Evolutionary conservation across 2,888 invertebrate genomes (phyloP), one percentile per base, ranked within the genome.

Genomic region (Epinotia ramella): DNA sequence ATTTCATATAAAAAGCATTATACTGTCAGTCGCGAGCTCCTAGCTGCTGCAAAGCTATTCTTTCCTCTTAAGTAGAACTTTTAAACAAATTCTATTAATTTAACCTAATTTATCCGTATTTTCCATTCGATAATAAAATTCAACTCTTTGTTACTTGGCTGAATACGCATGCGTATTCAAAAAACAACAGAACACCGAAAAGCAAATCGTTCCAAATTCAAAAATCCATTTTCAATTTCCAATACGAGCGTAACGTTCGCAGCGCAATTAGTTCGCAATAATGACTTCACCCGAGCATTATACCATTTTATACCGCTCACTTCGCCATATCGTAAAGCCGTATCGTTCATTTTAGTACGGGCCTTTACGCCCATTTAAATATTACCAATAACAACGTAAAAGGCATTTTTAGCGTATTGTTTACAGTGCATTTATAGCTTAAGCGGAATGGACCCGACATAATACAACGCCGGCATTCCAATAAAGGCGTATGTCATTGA

Each of bases 191-290:
- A 33, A 33, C 33, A 33, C 7, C 33, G 7, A 7, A 33, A 33
- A 33, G 33, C 33, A 33, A 46, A 46, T 46, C 13, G 46, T 53
- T 49, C 28, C 65, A 65, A 65, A 49, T 44, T 24, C 64, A 46
- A 46, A 64, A 12, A 18, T 67, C 18, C 33, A 67, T 67, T 33
- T 66, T 18, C 18, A 67, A 57, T 28, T 13, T 40, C 20, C 67
- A 67, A 56, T 53, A 33, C 46, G 64, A 53, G n/a, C 5, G 16
- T 18, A 7, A 56, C 56, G 67, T 33, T 63, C 40, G 33, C 18
- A 46, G 66, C 24, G 46, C 64, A 73, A 73, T 71, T 71, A 71
- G 71, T 49, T 40, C 71, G 40, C 63, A 71, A 64, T 71, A 63
- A 40, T 24, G 71, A 33, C 28, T 20, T 16, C 63, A 71, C 16